Conservation (phyloP, 2,888 invertebrate genomes). For the Melolontha melolontha region DNA sequence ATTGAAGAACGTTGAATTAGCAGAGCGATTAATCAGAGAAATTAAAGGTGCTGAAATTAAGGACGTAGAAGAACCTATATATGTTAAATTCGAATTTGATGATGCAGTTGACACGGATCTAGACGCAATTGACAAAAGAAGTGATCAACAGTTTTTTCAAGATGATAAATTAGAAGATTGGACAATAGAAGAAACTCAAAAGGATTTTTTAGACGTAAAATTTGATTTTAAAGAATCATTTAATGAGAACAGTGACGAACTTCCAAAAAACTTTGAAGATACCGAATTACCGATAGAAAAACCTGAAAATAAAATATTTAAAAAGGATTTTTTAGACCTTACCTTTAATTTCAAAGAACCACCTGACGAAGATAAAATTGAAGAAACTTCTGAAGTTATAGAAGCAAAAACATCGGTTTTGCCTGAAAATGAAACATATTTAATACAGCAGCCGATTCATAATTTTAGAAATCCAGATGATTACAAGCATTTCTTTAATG, state of each 20-base stretch:
- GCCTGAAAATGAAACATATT: not conserved
- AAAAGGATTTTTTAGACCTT: not conserved
- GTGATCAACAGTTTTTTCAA: not conserved
- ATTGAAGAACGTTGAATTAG: not conserved
- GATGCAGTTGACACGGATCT: too few species aligned
- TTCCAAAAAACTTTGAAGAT: not conserved
- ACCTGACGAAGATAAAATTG: not conserved
- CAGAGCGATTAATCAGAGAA: not conserved
- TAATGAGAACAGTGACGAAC: not conserved
- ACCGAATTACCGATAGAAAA: not conserved
- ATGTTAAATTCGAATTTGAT: too few species aligned
- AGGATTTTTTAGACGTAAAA: not conserved
- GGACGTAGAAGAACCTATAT: conserved; percentile 3
- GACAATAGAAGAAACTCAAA: not conserved
- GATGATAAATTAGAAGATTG: not conserved
- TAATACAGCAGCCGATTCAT: too few species aligned
- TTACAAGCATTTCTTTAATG: too few species aligned
- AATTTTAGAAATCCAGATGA: too few species aligned
- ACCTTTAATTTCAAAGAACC: not conserved
- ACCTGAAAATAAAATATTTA: not conserved
- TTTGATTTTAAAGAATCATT: conserved; percentile 11
- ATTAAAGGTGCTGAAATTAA: not conserved
- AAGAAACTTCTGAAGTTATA: not conserved
- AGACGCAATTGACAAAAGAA: too few species aligned
- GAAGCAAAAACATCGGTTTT: not conserved